phyloP scores from a whole-genome alignment of 2,113 vertebrate species.

The Podarcis raffonei region DNA sequence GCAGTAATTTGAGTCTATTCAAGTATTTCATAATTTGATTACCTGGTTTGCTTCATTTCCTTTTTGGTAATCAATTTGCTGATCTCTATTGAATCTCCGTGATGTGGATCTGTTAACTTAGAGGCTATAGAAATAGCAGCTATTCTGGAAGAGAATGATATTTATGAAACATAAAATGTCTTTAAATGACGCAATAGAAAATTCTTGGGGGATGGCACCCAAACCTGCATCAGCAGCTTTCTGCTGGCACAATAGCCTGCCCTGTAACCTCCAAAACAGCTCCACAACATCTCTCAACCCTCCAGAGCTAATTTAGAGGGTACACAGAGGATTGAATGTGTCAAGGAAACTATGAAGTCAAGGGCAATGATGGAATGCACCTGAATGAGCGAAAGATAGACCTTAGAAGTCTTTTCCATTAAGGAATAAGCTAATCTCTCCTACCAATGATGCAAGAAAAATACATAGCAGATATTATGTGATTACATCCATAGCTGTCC shows the following conservation, averaged over 20 bases:
- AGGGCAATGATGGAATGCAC: background rate
- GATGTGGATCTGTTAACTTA: slow-evolving; percentile 93
- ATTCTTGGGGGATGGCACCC: background rate
- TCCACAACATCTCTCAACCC: too few species aligned
- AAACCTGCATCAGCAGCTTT: too few species aligned
- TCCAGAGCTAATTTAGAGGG: too few species aligned
- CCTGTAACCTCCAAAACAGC: too few species aligned
- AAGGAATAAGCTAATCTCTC: background rate
- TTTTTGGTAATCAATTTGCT: slow-evolving; percentile 92
- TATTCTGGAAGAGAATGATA: slow-evolving; percentile 78
- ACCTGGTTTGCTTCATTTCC: slow-evolving; percentile 93
- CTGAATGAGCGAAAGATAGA: background rate
- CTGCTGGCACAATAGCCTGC: too few species aligned
- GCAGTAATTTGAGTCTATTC: background rate
- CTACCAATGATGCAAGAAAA: background rate
- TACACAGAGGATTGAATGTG: too few species aligned
- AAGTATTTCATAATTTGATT: slow-evolving; percentile 13
- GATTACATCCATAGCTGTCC: background rate
- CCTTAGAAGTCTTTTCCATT: background rate
- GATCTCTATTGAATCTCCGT: slow-evolving; percentile 94
- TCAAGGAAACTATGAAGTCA: background rate
- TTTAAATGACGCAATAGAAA: background rate
- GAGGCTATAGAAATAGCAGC: slow-evolving; percentile 96
- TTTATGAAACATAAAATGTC: background rate
- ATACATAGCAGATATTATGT: background rate